Percentiles rank a stretch among this genome's conserved stretches.
These are phyloP conservation scores for Halcyon leucocephala DNA, from an alignment of 2,797 vertebrate genomes.

Conservation along the genomic window DNA sequence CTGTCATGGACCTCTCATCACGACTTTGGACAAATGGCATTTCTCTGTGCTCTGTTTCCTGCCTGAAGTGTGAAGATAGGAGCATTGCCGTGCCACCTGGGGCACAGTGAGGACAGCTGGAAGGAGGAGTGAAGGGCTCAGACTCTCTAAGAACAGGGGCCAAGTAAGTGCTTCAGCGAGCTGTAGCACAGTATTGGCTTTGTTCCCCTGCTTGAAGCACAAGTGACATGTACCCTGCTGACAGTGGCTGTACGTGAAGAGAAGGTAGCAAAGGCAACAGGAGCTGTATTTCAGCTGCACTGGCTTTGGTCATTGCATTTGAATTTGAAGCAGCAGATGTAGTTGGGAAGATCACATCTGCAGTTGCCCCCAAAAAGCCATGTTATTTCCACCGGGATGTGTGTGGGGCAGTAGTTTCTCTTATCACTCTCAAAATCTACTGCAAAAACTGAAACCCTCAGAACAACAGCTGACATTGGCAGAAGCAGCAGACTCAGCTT, in stretches of 20 bases:
- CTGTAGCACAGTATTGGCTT: constrained; percentile 59
- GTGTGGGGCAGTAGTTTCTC: neutral
- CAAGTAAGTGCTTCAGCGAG: constrained; percentile 68
- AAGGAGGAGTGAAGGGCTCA: constrained; percentile 64
- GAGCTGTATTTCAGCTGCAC: neutral
- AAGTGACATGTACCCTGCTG: constrained; percentile 59
- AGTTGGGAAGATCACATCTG: neutral
- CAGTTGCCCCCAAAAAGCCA: neutral
- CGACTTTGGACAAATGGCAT: constrained; percentile 54
- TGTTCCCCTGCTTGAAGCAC: constrained; percentile 41
- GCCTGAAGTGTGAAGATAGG: constrained; percentile 69
- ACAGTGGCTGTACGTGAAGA: constrained; percentile 5
- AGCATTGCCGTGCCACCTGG: constrained; percentile 58
- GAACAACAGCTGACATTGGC: constrained; percentile 60
- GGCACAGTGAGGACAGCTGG: constrained; percentile 63
- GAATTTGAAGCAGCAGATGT: neutral
- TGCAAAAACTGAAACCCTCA: neutral
- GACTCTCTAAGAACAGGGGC: constrained; percentile 53
- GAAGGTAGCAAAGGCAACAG: constrained; percentile 18
- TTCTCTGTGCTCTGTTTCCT: constrained; percentile 67
- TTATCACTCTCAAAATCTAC: constrained; percentile 8
- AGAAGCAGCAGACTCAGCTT: constrained; percentile 19
- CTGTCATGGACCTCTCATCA: constrained; percentile 44
- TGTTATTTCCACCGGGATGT: neutral
- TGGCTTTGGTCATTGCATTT: neutral